Base-by-base conservation (phyloP, 2,888 invertebrate genomes). In the Busseola fusca region DNA sequence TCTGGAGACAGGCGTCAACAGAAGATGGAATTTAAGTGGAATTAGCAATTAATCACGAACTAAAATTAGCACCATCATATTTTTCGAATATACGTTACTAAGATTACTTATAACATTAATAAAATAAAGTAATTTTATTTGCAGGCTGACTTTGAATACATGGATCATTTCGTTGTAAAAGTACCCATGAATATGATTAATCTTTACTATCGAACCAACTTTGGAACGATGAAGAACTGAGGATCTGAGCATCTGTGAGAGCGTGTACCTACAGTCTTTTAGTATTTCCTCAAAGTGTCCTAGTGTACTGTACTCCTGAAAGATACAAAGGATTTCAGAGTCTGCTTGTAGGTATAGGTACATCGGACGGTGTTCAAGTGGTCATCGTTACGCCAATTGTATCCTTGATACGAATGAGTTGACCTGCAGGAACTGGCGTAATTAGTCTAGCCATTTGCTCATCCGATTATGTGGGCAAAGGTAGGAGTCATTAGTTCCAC, bases 341-440 rank as follows among this genome's bases (percentile, higher is more conserved):
- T 50, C 27, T 12, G 12, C 16, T 18, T 48, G 40, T 57, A n/a
- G n/a, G n/a, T n/a, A n/a, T 27, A 79, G 12, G 16, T 65, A 57
- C 52, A 58, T 50, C 27, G 1, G 57, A 12, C 42, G 48, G 42
- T 65, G 66, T 34, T 54, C 64, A 69, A 62, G 68, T 72, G 50
- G 62, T 64, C 76, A 71, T 78, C 64, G 80, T 72, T 76, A 71
- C 57, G 69, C 72, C 73, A 86, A 82, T 81, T 83, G 81, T 83
- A 87, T 84, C 87, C 87, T 89, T 92, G 87, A 87, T 90, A 88
- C 81, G 84, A 88, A 89, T 88, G 78, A 93, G 86, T 91, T 94
- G 92, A 93, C 93, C 92, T 82, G 91, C 88, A 89, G 90, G 91
- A 91, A 90, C 91, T 87, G 78, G 69, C 84, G 85, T 88, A 94